These are phyloP conservation scores for Aphidius ervi DNA, from an alignment of 1,140 invertebrate genomes.

Conservation along the genomic window DNA sequence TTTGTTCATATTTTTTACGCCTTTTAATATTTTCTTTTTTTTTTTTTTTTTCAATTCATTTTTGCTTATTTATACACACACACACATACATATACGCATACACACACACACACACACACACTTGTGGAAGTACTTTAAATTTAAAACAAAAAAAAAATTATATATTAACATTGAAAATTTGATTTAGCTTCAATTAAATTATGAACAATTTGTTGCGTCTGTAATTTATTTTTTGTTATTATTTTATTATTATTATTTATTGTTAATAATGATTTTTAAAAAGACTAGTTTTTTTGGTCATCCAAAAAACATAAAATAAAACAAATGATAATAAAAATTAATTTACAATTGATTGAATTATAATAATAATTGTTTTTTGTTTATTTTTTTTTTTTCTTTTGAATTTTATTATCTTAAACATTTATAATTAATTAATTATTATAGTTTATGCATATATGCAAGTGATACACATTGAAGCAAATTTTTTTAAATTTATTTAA, in stretches of 20 bases:
- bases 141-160: constrained; percentile 32
- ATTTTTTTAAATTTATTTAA: constrained; percentile 33
- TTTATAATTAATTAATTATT: constrained; percentile 13
- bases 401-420: neutral
- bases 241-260: neutral
- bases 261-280: constrained; percentile 18
- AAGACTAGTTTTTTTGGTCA: constrained; percentile 26
- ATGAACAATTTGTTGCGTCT: constrained; percentile 16
- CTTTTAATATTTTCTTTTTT: neutral
- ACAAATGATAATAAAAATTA: constrained; percentile 2
- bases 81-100: neutral
- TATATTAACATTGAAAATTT: constrained; percentile 14
- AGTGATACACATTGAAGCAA: constrained; percentile 31
- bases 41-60: neutral
- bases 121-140: constrained; percentile 23
- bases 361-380: constrained; percentile 13
- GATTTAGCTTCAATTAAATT: constrained; percentile 21
- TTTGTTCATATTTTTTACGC: constrained; percentile 5
- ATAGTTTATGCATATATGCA: constrained; percentile 13
- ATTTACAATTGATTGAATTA: constrained; percentile 1
- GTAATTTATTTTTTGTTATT: neutral
- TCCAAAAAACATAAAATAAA: constrained; percentile 21
- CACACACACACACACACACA: neutral
- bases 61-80: neutral
- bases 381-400: neutral